A percentile compares a stretch with the other conserved stretches of the same genome.
Conservation (phyloP, 2,113 vertebrate species). For the Brachyhypopomus gauderio region DNA sequence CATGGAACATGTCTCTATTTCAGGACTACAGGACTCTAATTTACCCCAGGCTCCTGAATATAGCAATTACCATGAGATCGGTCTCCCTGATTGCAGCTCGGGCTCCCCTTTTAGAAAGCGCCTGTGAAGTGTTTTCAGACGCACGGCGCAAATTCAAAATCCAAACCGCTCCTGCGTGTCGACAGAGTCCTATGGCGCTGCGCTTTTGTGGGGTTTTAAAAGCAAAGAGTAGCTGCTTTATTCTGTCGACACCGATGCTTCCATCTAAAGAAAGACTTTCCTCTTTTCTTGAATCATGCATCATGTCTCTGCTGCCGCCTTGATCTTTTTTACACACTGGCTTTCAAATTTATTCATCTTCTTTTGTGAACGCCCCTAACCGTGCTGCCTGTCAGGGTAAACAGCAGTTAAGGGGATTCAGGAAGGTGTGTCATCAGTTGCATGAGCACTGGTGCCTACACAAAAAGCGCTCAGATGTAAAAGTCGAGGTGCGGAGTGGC, state of each 20-base stretch:
- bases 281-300: constrained; percentile 25
- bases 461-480: not conserved
- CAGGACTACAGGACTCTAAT: constrained; percentile 20
- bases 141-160: constrained; percentile 5
- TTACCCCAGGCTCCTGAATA: constrained; percentile 34
- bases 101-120: constrained; percentile 1
- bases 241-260: not conserved
- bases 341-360: constrained; percentile 12
- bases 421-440: not conserved
- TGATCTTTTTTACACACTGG: constrained; percentile 18
- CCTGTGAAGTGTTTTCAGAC: constrained; percentile 31
- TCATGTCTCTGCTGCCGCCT: not conserved
- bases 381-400: constrained; percentile 1
- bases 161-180: not conserved
- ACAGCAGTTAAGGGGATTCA: not conserved
- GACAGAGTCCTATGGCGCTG: constrained; percentile 13
- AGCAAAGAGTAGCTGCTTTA: constrained; percentile 22
- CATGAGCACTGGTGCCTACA: not conserved
- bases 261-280: constrained; percentile 22
- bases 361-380: not conserved
- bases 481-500: not conserved
- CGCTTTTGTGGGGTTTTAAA: constrained; percentile 16
- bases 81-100: constrained; percentile 36
- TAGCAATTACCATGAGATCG: constrained; percentile 41
- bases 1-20: constrained; percentile 26